Conservation (phyloP, 2,888 invertebrate species). For the Rapana venosa region DNA sequence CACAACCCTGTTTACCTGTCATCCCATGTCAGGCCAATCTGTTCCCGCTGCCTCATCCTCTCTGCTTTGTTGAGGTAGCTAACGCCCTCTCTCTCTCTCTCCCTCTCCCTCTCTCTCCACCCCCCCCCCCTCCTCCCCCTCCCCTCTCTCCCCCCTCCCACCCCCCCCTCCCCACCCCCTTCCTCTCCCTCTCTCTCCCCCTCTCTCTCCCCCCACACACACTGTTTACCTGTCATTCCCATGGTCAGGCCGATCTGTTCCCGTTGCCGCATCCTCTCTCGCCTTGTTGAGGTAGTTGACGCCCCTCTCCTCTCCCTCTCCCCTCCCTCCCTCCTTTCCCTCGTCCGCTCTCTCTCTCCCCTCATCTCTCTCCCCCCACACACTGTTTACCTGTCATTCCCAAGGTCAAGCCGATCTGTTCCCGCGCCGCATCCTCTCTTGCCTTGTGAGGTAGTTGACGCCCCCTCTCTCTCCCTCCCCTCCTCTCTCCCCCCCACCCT, state of each 20-base stretch:
- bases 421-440: too few species aligned
- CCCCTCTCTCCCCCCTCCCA: too few species aligned
- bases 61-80: constrained; percentile 38
- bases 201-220: neutral
- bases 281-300: constrained; percentile 37
- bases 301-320: neutral
- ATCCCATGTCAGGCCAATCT: constrained; percentile 40
- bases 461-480: neutral
- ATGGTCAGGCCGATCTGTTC: constrained; percentile 32
- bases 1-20: constrained; percentile 28
- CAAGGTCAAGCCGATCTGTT: too few species aligned
- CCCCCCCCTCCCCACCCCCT: too few species aligned
- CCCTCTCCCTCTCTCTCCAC: too few species aligned
- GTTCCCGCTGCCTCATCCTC: constrained; percentile 16
- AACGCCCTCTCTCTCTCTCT: neutral
- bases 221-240: constrained; percentile 37
- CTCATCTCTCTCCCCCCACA: too few species aligned
- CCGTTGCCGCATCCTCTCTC: constrained; percentile 17
- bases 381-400: too few species aligned
- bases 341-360: too few species aligned
- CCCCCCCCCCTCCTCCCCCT: too few species aligned
- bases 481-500: neutral
- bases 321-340: too few species aligned
- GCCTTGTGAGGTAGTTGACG: too few species aligned
- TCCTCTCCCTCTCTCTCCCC: neutral